Evolutionary conservation across 2,888 invertebrate genomes (phyloP), one percentile per base, ranked within the genome.

Genomic region (Latrodectus elegans): DNA sequence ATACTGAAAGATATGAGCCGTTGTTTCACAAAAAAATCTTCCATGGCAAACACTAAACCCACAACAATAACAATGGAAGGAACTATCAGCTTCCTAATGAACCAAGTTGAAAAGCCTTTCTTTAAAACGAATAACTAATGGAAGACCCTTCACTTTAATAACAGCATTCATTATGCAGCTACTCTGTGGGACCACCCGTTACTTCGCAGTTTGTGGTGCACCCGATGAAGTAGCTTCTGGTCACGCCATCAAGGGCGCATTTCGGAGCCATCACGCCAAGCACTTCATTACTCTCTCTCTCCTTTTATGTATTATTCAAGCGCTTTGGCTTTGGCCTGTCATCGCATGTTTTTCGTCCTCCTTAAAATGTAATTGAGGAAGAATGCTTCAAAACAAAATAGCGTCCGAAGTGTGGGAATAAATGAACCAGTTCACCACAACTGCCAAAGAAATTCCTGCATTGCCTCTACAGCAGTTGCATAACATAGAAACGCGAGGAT

Each of bases 301-400:
- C n/a, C 60, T 12, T n/a, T 60, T 60, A 15, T 38, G 38, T 60
- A 60, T 60, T 60, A 60, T 60, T 60, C 12, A 60, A 60, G 60
- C 12, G n/a, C 60, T 60, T 60, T n/a, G 60, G 60, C 60, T 60
- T 60, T 60, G 60, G n/a, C 60, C n/a, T 60, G 60, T 60, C 60
- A 60, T 60, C 60, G 60, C 60, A n/a, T 60, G 60, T n/a, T 60
- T 38, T 60, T 60, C 60, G 12, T 60, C 60, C 12, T 60, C 38
- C 38, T 60, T 4, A 60, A 60, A 60, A 60, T 60, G 60, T 60
- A 60, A 60, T 60, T 60, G 60, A 60, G 60, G n/a, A 15, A 14
- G 12, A 60, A n/a, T 60, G 60, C 60, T 38, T 38, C 38, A 38
- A 38, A 38, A 38, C 38, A 38, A 38, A 38, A 38, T 38, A 38